phyloP scores from a whole-genome alignment of 1,140 invertebrate species.

The Drosophila melanica region DNA sequence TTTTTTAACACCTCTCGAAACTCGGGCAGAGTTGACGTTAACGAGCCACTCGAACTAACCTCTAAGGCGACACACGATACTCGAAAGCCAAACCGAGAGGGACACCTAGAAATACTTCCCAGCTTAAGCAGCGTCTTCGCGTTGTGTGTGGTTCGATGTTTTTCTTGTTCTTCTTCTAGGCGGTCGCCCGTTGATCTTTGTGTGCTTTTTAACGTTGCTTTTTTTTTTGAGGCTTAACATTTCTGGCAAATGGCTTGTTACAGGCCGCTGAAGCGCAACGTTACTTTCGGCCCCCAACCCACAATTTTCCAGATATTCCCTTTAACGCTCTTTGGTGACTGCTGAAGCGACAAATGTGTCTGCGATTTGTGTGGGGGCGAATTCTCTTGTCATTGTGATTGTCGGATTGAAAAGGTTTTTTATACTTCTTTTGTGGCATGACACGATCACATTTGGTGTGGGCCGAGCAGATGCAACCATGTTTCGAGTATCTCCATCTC shows the following conservation, averaged over 20 bases:
- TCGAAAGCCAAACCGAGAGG: background rate
- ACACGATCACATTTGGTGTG: conserved; percentile 46
- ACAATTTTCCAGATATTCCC: conserved; percentile 3
- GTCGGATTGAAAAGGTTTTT: conserved; percentile 14
- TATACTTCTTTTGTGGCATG: conserved; percentile 13
- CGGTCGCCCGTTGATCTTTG: conserved; percentile 23
- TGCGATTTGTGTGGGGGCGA: conserved; percentile 62
- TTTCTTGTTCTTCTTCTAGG: conserved; percentile 10
- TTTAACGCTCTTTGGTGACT: conserved; percentile 40
- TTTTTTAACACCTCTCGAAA: conserved; percentile 49
- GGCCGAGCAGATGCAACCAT: conserved; percentile 23
- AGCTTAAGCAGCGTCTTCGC: conserved; percentile 7
- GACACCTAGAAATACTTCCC: conserved; percentile 5
- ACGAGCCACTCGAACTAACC: conserved; percentile 27
- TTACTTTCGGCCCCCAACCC: conserved; percentile 9
- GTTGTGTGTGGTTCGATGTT: conserved; percentile 34
- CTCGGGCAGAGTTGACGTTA: conserved; percentile 39
- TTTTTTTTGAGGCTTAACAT: background rate
- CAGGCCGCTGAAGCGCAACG: conserved; percentile 38
- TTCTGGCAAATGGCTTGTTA: conserved; percentile 10
- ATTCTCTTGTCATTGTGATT: conserved; percentile 42
- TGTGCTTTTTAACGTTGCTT: background rate
- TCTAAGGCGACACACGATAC: conserved; percentile 5
- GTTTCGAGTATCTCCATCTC: conserved; percentile 8
- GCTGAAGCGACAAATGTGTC: conserved; percentile 74